Percentiles rank a stretch among this genome's conserved stretches.
phyloP scores from a whole-genome alignment of 2,888 invertebrate species.

The Apodemia duryi region DNA sequence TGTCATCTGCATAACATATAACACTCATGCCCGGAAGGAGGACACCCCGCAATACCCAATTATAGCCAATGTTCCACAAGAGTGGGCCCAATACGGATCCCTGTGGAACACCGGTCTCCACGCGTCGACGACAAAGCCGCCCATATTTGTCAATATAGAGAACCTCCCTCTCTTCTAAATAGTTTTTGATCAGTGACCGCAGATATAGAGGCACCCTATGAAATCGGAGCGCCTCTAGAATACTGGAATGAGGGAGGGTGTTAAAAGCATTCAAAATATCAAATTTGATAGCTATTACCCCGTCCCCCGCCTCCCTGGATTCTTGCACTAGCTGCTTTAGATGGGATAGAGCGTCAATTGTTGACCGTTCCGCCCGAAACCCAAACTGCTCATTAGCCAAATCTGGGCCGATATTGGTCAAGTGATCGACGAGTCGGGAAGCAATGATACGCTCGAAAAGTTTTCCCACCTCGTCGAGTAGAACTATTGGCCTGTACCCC shows the following conservation, averaged over 20 bases:
- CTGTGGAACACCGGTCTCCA: neutral
- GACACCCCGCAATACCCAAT: too few species aligned
- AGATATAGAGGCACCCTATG: slow-evolving; percentile 31
- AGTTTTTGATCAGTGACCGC: slow-evolving; percentile 19
- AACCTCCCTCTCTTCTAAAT: slow-evolving; percentile 20
- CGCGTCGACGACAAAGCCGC: neutral
- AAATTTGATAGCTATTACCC: slow-evolving; percentile 29
- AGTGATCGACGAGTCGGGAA: slow-evolving; percentile 22
- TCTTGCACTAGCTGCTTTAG: slow-evolving; percentile 16
- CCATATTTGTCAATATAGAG: neutral
- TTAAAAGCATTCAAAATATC: slow-evolving; percentile 36
- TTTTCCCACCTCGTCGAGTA: slow-evolving; percentile 30
- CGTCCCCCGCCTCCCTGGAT: slow-evolving; percentile 23
- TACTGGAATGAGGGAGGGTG: slow-evolving; percentile 24
- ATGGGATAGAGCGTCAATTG: slow-evolving; percentile 22
- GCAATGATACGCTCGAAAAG: slow-evolving; percentile 29
- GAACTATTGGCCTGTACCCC: slow-evolving; percentile 23
- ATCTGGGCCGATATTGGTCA: slow-evolving; percentile 22
- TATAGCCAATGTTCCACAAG: too few species aligned
- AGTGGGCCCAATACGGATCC: too few species aligned
- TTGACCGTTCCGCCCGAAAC: slow-evolving; percentile 18
- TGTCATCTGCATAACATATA: slow-evolving; percentile 7
- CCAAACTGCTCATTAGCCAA: slow-evolving; percentile 7
- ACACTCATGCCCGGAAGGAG: slow-evolving; percentile 15
- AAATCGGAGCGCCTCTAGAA: slow-evolving; percentile 27